Conservation (phyloP, 2,888 invertebrate genomes). For the Pedicia rivosa region DNA sequence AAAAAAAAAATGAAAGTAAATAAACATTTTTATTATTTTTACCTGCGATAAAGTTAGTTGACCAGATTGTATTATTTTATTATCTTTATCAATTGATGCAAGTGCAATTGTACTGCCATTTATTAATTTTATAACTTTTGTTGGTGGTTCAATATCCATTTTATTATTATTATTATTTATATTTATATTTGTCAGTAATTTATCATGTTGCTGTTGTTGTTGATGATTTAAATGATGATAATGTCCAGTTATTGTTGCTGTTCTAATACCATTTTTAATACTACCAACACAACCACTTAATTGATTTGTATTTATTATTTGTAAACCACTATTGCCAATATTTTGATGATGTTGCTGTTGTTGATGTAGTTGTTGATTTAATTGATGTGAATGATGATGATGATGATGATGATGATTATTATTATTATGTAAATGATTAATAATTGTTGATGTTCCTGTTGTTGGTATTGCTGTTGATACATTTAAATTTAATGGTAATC, state of each 20-base stretch:
- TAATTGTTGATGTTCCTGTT: background rate
- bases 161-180: background rate
- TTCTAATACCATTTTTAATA: slow-evolving; percentile 11
- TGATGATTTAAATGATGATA: slow-evolving; percentile 3
- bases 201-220: slow-evolving; percentile 6
- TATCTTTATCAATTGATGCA: slow-evolving; percentile 16
- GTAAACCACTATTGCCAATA: slow-evolving; percentile 5
- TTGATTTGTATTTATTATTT: slow-evolving; percentile 8
- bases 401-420: slow-evolving; percentile 6
- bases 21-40: background rate
- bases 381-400: slow-evolving; percentile 4
- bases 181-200: slow-evolving; percentile 3
- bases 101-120: slow-evolving; percentile 16
- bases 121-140: slow-evolving; percentile 22
- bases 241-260: slow-evolving; percentile 3
- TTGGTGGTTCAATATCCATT: slow-evolving; percentile 16
- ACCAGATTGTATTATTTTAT: slow-evolving; percentile 13
- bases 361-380: slow-evolving; percentile 6
- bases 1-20: background rate
- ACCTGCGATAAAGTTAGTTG: slow-evolving; percentile 17
- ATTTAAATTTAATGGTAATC: slow-evolving; percentile 10
- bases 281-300: background rate
- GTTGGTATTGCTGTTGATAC: background rate
- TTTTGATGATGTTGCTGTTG: too few relatives aligned
- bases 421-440: background rate